These are phyloP conservation scores for Amphiprion clarkii DNA, from an alignment of 2,797 vertebrate species.

Conservation along the genomic window DNA sequence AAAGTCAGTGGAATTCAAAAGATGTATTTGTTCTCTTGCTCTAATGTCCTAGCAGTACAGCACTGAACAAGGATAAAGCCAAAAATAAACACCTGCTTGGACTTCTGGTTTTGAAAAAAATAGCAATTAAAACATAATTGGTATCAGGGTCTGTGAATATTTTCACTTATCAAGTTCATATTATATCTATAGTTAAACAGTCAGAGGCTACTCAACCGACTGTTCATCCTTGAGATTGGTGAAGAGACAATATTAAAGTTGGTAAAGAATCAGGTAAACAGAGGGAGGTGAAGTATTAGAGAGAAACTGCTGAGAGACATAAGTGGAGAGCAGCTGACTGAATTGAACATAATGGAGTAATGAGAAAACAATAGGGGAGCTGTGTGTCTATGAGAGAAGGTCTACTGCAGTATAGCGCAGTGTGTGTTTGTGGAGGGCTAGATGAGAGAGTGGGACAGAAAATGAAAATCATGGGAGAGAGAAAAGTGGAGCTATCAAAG, in stretches of 20 bases:
- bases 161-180: not conserved
- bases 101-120: not conserved
- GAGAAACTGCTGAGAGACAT: conserved; percentile 43
- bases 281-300: conserved; percentile 33
- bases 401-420: not conserved
- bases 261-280: conserved; percentile 28
- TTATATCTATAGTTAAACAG: conserved; percentile 11
- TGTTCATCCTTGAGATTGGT: conserved; percentile 36
- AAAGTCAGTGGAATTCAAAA: conserved; percentile 7
- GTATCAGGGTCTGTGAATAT: conserved; percentile 5
- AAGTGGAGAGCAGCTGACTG: conserved; percentile 28
- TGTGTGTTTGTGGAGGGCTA: conserved; percentile 6
- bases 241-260: conserved; percentile 15
- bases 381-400: conserved; percentile 13
- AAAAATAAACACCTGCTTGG: not conserved
- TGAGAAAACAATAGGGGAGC: conserved; percentile 50
- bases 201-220: conserved; percentile 1
- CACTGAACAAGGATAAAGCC: not conserved
- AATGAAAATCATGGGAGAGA: conserved; percentile 53
- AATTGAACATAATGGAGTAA: conserved; percentile 59
- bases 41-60: conserved; percentile 16
- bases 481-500: conserved; percentile 52
- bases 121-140: conserved; percentile 3
- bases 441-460: conserved; percentile 21
- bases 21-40: conserved; percentile 21